phyloP scores from a whole-genome alignment of 2,113 vertebrate species.

The Murina feae region DNA sequence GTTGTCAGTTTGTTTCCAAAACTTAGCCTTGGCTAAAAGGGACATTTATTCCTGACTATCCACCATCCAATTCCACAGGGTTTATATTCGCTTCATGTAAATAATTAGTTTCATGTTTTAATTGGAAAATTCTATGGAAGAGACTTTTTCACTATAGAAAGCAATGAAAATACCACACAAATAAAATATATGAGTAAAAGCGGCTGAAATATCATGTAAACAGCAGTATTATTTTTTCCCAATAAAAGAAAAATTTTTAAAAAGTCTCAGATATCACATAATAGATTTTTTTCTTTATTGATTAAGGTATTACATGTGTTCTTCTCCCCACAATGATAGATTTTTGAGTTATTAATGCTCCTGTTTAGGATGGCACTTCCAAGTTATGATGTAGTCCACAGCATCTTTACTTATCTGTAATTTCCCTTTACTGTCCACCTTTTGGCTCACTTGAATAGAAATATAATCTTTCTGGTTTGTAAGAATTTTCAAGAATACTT shows the following conservation, averaged over 20 bases:
- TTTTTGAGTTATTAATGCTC: neutral
- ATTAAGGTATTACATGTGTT: too few relatives aligned
- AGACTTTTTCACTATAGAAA: neutral
- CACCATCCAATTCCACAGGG: neutral
- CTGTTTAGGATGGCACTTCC: neutral
- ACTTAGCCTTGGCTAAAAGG: conserved; percentile 57
- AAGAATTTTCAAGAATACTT: conserved; percentile 18
- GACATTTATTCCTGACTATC: conserved; percentile 13
- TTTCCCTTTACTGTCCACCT: neutral
- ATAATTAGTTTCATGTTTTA: neutral
- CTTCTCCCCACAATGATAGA: neutral
- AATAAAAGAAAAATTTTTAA: neutral
- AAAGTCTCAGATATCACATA: neutral
- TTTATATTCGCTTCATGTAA: conserved; percentile 40
- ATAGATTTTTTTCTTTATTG: neutral
- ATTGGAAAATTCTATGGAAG: neutral
- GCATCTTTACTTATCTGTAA: neutral
- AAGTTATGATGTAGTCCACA: neutral
- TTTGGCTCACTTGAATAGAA: neutral
- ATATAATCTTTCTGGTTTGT: neutral
- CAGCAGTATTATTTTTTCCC: neutral
- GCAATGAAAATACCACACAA: neutral
- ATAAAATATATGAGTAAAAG: neutral
- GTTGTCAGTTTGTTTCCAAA: conserved; percentile 64
- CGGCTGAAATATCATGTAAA: neutral